Conservation (phyloP, 2,797 vertebrate species). For the Typhlichthys eigenmanni region DNA sequence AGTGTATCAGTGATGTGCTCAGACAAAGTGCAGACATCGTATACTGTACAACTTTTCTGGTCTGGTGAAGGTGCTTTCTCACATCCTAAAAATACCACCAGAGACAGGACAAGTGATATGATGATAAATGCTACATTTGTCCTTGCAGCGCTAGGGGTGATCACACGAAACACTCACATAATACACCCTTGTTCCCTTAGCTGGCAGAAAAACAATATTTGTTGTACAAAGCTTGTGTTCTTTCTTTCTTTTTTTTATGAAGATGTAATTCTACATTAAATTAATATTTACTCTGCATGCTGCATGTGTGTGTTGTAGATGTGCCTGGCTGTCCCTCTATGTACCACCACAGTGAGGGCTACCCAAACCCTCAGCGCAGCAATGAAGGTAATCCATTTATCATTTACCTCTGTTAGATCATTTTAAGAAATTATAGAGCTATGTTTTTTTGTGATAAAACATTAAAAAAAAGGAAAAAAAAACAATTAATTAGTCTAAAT, state of each 20-base stretch:
- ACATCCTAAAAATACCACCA: slow-evolving; percentile 66
- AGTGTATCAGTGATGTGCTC: slow-evolving; percentile 40
- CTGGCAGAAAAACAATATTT: not conserved
- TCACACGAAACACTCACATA: slow-evolving; percentile 26
- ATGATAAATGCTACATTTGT: slow-evolving; percentile 60
- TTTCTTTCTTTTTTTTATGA: too few species aligned
- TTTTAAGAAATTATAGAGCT: too few species aligned
- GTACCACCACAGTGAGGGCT: slow-evolving; percentile 85
- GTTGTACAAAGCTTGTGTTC: not conserved
- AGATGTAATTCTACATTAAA: not conserved
- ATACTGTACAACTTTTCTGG: slow-evolving; percentile 51
- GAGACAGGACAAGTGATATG: slow-evolving; percentile 63
- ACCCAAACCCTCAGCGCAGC: slow-evolving; percentile 75
- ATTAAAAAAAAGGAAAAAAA: too few species aligned
- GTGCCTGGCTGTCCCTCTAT: slow-evolving; percentile 87
- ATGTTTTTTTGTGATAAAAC: too few species aligned
- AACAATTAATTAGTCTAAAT: too few species aligned
- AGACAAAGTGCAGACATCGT: slow-evolving; percentile 55
- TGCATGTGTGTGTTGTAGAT: slow-evolving; percentile 72
- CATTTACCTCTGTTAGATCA: too few species aligned
- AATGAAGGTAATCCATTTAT: slow-evolving; percentile 72
- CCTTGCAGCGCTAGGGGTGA: slow-evolving; percentile 49
- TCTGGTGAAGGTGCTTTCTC: slow-evolving; percentile 52
- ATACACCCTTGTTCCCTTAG: not conserved
- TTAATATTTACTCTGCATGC: not conserved